These are phyloP conservation scores for Drosophila pseudoobscura DNA, from an alignment of 1,140 invertebrate genomes.

Conservation along the genomic window DNA sequence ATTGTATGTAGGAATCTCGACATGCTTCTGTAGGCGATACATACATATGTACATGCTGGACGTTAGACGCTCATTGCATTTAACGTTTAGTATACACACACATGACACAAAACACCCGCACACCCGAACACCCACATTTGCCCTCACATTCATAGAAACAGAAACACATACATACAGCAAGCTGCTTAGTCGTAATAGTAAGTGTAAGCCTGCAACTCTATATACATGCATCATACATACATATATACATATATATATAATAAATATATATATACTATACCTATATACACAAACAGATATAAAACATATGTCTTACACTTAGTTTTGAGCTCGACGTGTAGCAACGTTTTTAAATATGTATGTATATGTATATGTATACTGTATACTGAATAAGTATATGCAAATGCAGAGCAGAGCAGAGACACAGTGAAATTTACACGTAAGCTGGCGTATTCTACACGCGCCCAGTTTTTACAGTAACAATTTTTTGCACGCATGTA, in stretches of 20 bases:
- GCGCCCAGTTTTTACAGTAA: slow-evolving; percentile 65
- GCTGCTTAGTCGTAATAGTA: slow-evolving; percentile 56
- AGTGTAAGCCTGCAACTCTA: slow-evolving; percentile 36
- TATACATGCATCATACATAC: slow-evolving; percentile 39
- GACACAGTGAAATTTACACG: slow-evolving; percentile 62
- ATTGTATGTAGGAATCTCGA: slow-evolving; percentile 67
- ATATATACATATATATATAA: slow-evolving; percentile 19
- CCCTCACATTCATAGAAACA: slow-evolving; percentile 26
- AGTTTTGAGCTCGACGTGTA: slow-evolving; percentile 56
- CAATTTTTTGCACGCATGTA: slow-evolving; percentile 61
- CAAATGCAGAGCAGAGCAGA: slow-evolving; percentile 29
- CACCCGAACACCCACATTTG: slow-evolving; percentile 22
- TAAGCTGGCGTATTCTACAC: slow-evolving; percentile 55
- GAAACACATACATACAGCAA: slow-evolving; percentile 19
- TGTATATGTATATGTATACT: slow-evolving; percentile 50
- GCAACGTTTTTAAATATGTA: slow-evolving; percentile 58
- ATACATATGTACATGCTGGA: slow-evolving; percentile 15
- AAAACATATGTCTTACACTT: slow-evolving; percentile 37
- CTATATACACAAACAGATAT: slow-evolving; percentile 8
- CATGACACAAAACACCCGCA: neutral
- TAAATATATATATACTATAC: slow-evolving; percentile 23
- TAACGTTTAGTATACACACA: slow-evolving; percentile 37
- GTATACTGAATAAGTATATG: slow-evolving; percentile 30
- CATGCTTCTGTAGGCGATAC: slow-evolving; percentile 54
- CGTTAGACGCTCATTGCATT: slow-evolving; percentile 31